A percentile compares a stretch with the other conserved stretches of the same genome.
phyloP scores from a whole-genome alignment of 2,888 invertebrate species.

The Ligdia adustata region DNA sequence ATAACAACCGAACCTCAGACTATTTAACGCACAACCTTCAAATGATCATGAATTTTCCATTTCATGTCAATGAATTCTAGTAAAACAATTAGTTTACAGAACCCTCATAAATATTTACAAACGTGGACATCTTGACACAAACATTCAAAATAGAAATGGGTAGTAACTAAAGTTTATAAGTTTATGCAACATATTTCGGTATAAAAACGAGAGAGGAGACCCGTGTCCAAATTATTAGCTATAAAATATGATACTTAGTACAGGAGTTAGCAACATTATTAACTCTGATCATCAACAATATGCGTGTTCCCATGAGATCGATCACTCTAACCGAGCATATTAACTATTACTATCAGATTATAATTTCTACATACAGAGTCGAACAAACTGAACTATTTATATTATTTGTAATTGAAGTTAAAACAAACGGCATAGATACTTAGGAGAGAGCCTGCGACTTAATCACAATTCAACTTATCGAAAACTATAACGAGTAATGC shows the following conservation, averaged over 20 bases:
- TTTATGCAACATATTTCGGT: no score
- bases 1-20: conserved; percentile 62
- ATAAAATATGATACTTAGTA: conserved; percentile 7
- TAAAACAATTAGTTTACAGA: conserved; percentile 24
- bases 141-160: no score
- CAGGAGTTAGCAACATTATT: conserved; percentile 76
- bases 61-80: conserved; percentile 42
- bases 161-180: no score
- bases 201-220: no score
- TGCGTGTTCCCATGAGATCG: conserved; percentile 67
- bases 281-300: conserved; percentile 50
- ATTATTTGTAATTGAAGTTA: conserved; percentile 54
- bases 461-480: no score
- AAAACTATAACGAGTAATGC: no score
- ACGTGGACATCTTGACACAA: conserved; percentile 8
- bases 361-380: conserved; percentile 41
- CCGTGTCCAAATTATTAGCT: conserved; percentile 1
- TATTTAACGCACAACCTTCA: conserved; percentile 72
- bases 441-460: conserved; percentile 1
- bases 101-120: conserved; percentile 48
- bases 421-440: conserved; percentile 14
- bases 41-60: conserved; percentile 62
- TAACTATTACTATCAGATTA: conserved; percentile 60
- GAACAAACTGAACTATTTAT: conserved; percentile 35
- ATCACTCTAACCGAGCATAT: conserved; percentile 59